phyloP scores from a whole-genome alignment of 2,888 invertebrate genomes.

The Philhelius pedissequus region DNA sequence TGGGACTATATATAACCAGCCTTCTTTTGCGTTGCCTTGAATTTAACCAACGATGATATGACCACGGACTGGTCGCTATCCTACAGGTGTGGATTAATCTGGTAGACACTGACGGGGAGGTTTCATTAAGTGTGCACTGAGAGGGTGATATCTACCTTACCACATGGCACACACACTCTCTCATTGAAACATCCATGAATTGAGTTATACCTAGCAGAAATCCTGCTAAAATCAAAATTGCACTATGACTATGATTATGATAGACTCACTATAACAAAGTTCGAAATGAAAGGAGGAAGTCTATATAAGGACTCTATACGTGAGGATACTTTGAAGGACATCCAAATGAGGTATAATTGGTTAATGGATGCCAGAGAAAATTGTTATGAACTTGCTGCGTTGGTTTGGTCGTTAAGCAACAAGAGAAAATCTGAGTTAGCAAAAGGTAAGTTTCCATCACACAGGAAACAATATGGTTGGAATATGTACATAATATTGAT shows the following conservation, averaged over 20 bases:
- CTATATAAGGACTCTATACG: slow-evolving; percentile 36
- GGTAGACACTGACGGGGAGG: neutral
- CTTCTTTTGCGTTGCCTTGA: slow-evolving; percentile 1
- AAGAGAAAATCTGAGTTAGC: neutral
- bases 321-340: slow-evolving; percentile 58
- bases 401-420: neutral
- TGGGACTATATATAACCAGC: slow-evolving; percentile 22
- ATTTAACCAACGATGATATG: neutral
- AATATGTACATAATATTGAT: neutral
- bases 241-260: slow-evolving; percentile 58
- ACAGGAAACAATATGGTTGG: neutral
- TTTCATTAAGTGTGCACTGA: slow-evolving; percentile 25
- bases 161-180: neutral
- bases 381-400: slow-evolving; percentile 20
- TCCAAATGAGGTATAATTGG: slow-evolving; percentile 55
- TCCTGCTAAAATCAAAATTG: slow-evolving; percentile 61
- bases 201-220: slow-evolving; percentile 38
- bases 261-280: slow-evolving; percentile 19
- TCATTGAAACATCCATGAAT: neutral
- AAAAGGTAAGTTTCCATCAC: neutral
- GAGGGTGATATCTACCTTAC: slow-evolving; percentile 7
- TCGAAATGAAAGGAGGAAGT: neutral
- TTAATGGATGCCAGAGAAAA: slow-evolving; percentile 24
- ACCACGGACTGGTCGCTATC: neutral
- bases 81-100: slow-evolving; percentile 52